Evolutionary conservation across 2,797 vertebrate species (phyloP), one percentile per base, ranked within the genome.

Genomic region (Echeneis naucrates): DNA sequence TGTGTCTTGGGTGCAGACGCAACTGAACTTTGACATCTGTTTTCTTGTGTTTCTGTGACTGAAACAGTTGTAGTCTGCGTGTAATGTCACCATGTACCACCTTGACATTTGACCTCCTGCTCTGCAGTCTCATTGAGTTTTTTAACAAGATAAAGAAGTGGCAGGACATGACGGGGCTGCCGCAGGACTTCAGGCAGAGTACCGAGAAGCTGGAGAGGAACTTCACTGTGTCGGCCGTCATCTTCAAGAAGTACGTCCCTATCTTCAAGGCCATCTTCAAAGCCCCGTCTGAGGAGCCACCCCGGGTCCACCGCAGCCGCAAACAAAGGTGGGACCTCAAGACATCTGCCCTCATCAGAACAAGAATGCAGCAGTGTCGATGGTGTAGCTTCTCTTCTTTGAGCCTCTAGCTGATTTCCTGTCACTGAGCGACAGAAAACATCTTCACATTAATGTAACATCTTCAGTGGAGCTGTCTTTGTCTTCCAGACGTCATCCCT

Each of bases 101-200:
- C n/a, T 9, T 45, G 4, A 45, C 13, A n/a, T 6, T n/a, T 44
- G 19, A 44, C 2, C 7, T 21, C 48, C 48, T 13, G 3, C 45
- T 33, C 27, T n/a, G 7, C 83, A 97, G 97, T 89, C 91, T 99
- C 76, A 96, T 99, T 0, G 97, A 97, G 87, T 98, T 98, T 86
- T 98, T 99, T 74, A 97, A 91, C 89, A 98, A 98, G 93, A 97
- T 99, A 95, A 97, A 96, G 90, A 98, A 99, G 68, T 99, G 97
- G 97, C 96, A 97, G 91, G 97, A 98, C 80, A 99, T 99, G 97
- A 95, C 97, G 73, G 91, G 92, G 70, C 92, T 98, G 37, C 94
- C 96, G 0, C 88, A 91, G 64, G 96, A 97, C n/a, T 98, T 98
- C 92, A 90, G 96, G 72, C 95, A 96, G 70, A 92, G 95, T 82